Base-by-base conservation (phyloP, 2,797 vertebrate species). In the Acomys russatus region DNA sequence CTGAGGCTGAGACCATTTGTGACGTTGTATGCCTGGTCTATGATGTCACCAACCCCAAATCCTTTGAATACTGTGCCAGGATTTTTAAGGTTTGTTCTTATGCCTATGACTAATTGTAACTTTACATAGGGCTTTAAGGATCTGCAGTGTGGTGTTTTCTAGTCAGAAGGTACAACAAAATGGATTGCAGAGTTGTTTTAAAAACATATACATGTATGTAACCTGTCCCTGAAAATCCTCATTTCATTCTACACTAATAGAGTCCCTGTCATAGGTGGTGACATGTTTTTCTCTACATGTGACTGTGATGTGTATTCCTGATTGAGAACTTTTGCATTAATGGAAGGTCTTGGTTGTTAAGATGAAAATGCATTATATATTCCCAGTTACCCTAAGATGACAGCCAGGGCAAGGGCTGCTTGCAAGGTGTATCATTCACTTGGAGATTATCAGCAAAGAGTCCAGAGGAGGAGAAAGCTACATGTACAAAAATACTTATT, bases 1-100 rank as follows among this genome's bases (percentile, higher is more conserved):
- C 99, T 28, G 99, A 99, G 56, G 97, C 98, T 1, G 99, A 99
- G 96, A 98, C 99, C 35, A 95, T 99, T 95, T 99, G 99, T 9
- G 99, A 99, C n/a, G 99, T 99, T 66, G 99, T 99, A 51, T 99
- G 99, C 98, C 98, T 99, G 97, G 99, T 99, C 4, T 99, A 99
- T 90, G 99, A 99, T 96, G 97, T 99, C 98, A 99, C 98, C 98
- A 99, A 99, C 94, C 99, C 99, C 0, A 98, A 98, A 95, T 99
- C 99, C 66, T 99, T 99, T 98, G 99, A 99, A 95, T 99, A 99
- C 98, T 99, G 99, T 94, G 99, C 99, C 98, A 99, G 99, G 98
- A 99, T 99, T 97, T 99, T 99, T 99, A 99, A 99, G 99, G 99
- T 99, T 98, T 97, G 84, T 59, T 96, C n/a, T 64, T 96, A 73